These are phyloP conservation scores for Pegoplata infirma DNA, from an alignment of 2,888 invertebrate species.

Conservation along the genomic window DNA sequence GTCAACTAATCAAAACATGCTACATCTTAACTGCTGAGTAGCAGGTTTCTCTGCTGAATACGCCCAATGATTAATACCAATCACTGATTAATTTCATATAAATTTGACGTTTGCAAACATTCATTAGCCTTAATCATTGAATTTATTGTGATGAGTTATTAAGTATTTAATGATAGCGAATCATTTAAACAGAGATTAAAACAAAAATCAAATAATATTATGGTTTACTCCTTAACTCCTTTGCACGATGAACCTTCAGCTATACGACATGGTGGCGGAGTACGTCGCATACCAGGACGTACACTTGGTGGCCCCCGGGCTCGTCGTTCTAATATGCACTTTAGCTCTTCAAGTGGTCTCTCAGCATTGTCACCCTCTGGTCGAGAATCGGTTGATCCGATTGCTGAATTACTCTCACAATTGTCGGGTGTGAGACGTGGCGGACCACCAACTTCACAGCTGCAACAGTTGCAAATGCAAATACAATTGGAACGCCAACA, in stretches of 20 bases:
- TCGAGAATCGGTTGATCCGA: slow-evolving; percentile 96
- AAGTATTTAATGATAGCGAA: no score
- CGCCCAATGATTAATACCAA: no score
- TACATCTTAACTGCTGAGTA: no score
- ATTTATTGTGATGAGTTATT: no score
- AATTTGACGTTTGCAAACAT: no score
- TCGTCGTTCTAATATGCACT: slow-evolving; percentile 96
- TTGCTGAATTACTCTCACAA: slow-evolving; percentile 96
- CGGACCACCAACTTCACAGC: slow-evolving; percentile 84
- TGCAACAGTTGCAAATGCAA: slow-evolving; percentile 97
- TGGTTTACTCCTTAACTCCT: slow-evolving; percentile 79
- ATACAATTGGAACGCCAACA: slow-evolving; percentile 93
- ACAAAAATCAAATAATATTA: neutral
- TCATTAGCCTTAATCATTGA: no score
- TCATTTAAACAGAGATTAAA: no score
- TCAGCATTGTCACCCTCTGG: slow-evolving; percentile 91
- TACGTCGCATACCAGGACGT: slow-evolving; percentile 89
- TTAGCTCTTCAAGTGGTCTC: slow-evolving; percentile 91
- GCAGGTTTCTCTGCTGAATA: no score
- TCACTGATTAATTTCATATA: no score
- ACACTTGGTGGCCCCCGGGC: slow-evolving; percentile 87
- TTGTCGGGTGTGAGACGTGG: slow-evolving; percentile 92
- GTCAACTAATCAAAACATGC: no score
- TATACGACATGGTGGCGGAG: slow-evolving; percentile 84
- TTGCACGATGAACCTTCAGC: slow-evolving; percentile 91